These are phyloP conservation scores for Drosophila conformis DNA, from an alignment of 2,888 invertebrate species.

Conservation along the genomic window DNA sequence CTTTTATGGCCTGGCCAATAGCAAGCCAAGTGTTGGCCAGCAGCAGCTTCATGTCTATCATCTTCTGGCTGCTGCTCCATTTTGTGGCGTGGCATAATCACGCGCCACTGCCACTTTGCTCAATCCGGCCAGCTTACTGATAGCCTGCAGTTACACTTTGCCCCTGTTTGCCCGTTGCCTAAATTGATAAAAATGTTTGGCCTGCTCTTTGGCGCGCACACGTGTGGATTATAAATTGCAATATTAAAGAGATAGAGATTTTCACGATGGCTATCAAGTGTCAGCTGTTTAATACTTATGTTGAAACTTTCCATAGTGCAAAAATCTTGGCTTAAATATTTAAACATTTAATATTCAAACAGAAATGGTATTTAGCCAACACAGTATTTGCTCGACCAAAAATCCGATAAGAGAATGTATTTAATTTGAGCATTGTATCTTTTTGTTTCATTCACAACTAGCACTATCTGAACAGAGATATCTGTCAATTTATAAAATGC, in stretches of 20 bases:
- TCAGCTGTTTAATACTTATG: constrained; percentile 19
- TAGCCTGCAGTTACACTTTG: constrained; percentile 25
- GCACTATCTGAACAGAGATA: background rate
- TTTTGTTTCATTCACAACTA: background rate
- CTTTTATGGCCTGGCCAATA: constrained; percentile 68
- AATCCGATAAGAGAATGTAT: background rate
- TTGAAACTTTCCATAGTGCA: background rate
- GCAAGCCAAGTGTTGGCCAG: constrained; percentile 14
- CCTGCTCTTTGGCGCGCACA: constrained; percentile 25
- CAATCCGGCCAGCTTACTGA: constrained; percentile 68
- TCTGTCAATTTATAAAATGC: background rate
- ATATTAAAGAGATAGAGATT: constrained; percentile 39
- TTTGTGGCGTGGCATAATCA: constrained; percentile 59
- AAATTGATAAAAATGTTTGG: constrained; percentile 73
- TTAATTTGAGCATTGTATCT: background rate
- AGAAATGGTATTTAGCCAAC: background rate
- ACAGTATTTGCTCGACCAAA: background rate
- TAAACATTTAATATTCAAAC: background rate
- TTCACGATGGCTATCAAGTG: constrained; percentile 3
- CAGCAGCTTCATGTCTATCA: constrained; percentile 53
- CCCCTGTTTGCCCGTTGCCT: background rate
- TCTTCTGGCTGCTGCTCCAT: constrained; percentile 24
- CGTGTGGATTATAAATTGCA: constrained; percentile 65
- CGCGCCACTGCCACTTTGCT: constrained; percentile 66
- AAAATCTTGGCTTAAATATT: background rate